phyloP scores from a whole-genome alignment of 2,888 invertebrate genomes.

The Ophonus ardosiacus region DNA sequence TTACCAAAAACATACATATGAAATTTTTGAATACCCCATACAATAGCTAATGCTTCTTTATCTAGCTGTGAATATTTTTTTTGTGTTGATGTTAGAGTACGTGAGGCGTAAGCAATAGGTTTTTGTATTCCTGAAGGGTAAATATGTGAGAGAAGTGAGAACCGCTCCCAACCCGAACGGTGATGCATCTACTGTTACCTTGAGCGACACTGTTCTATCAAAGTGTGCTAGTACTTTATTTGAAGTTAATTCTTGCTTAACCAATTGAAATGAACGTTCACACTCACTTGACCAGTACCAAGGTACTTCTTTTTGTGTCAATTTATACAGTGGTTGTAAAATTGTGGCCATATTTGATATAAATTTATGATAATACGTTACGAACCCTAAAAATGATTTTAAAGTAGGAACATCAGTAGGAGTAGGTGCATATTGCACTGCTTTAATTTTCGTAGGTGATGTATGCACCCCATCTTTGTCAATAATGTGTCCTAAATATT shows the following conservation, averaged over 20 bases:
- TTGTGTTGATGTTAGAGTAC: constrained; percentile 68
- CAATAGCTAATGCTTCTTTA: constrained; percentile 70
- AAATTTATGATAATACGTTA: background rate
- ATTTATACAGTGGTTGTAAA: background rate
- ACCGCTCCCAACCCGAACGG: constrained; percentile 68
- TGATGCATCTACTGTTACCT: constrained; percentile 67
- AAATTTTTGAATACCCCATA: constrained; percentile 69
- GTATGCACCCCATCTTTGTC: constrained; percentile 2
- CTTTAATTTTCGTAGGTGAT: background rate
- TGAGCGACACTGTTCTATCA: constrained; percentile 66
- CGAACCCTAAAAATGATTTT: background rate
- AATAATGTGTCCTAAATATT: constrained; percentile 13
- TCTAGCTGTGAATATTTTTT: constrained; percentile 69
- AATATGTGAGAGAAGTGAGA: constrained; percentile 70
- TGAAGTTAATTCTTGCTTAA: constrained; percentile 67
- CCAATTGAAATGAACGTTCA: background rate
- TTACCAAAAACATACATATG: constrained; percentile 5
- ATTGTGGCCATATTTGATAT: background rate
- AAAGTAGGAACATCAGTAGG: background rate
- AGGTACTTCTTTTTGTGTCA: background rate
- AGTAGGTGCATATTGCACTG: background rate
- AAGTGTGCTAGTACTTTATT: constrained; percentile 67
- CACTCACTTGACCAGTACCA: background rate
- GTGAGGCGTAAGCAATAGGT: constrained; percentile 72
- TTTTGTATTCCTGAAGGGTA: constrained; percentile 69